Evolutionary conservation across 2,113 vertebrate species (phyloP).

Genomic region (Pachypanchax playfairii): DNA sequence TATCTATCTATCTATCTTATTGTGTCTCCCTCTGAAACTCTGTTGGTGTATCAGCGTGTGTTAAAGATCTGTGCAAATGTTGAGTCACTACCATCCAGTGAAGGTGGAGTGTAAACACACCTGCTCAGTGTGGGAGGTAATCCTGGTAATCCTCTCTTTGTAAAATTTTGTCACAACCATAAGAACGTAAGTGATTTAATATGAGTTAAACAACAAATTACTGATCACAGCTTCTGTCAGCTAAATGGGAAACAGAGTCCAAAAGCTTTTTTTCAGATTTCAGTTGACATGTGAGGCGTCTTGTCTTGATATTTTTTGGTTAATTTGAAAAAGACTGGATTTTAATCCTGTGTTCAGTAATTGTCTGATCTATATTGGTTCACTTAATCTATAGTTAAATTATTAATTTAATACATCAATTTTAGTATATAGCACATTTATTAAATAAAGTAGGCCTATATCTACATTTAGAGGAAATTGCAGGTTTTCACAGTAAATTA

Average conservation of each 20-base stretch:
- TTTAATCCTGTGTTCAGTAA: too few species aligned
- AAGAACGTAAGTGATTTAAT: not conserved
- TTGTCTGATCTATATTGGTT: not conserved
- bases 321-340: too few species aligned
- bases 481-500: too few species aligned
- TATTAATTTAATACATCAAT: not conserved
- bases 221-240: too few species aligned
- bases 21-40: too few species aligned
- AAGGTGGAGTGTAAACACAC: conserved; percentile 49
- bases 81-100: conserved; percentile 38
- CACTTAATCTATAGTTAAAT: not conserved
- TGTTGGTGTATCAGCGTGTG: conserved; percentile 4
- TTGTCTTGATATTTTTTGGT: too few species aligned
- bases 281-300: too few species aligned
- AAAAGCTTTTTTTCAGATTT: too few species aligned
- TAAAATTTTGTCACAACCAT: not conserved
- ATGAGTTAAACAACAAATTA: not conserved
- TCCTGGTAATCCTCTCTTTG: not conserved
- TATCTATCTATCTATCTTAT: not conserved
- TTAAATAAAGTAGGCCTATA: not conserved
- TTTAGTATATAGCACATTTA: not conserved
- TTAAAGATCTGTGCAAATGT: conserved; percentile 29
- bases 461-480: too few species aligned
- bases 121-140: conserved; percentile 28
- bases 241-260: too few species aligned